Evolutionary conservation across 2,888 invertebrate genomes (phyloP).

Genomic region (Dioctria rufipes): DNA sequence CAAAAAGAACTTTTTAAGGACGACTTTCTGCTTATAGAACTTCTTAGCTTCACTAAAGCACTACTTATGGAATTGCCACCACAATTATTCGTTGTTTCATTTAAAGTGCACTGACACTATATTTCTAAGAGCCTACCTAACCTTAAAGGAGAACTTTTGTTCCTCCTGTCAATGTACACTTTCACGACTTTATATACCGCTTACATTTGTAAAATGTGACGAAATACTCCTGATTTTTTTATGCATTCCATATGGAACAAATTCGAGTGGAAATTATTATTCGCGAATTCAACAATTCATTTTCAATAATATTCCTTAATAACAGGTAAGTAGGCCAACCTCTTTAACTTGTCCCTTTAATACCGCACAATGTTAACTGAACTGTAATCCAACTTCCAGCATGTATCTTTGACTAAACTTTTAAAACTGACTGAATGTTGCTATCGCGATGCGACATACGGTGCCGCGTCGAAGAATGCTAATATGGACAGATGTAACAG

Average conservation of each 20-base stretch:
- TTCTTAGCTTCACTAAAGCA: too few relatives aligned
- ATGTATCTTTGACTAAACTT: neutral
- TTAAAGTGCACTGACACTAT: conserved; percentile 11
- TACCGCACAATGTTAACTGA: conserved; percentile 1
- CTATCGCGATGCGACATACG: neutral
- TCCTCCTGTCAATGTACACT: too few relatives aligned
- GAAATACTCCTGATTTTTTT: too few relatives aligned
- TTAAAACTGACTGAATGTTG: conserved; percentile 23
- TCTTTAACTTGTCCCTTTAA: neutral
- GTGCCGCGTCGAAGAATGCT: neutral
- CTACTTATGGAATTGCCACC: too few relatives aligned
- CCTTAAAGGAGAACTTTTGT: neutral
- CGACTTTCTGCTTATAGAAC: too few relatives aligned
- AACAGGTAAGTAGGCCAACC: conserved; percentile 11
- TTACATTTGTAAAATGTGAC: too few relatives aligned
- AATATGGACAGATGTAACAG: too few relatives aligned
- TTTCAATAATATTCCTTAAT: conserved; percentile 20
- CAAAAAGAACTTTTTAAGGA: neutral
- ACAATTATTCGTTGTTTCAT: neutral
- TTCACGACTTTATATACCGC: too few relatives aligned
- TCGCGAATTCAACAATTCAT: too few relatives aligned
- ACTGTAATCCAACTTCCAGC: neutral
- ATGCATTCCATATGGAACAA: too few relatives aligned
- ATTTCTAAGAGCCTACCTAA: neutral
- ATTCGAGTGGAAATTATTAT: too few relatives aligned